phyloP scores from a whole-genome alignment of 2,113 vertebrate genomes.

The Tragulus kanchil region DNA sequence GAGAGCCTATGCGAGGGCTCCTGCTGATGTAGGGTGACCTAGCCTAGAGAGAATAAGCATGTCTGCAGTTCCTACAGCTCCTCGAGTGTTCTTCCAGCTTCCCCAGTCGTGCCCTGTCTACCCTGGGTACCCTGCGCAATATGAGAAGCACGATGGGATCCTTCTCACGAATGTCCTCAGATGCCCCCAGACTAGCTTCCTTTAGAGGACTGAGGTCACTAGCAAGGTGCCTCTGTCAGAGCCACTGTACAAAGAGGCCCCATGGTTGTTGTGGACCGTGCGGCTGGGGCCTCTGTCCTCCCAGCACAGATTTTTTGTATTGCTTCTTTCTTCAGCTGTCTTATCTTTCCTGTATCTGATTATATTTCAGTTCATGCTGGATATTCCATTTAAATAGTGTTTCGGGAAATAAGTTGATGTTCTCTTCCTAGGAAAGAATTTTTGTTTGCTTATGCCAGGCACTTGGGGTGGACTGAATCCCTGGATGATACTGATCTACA shows the following conservation, averaged over 20 bases:
- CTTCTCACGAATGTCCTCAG: background rate
- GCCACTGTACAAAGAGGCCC: background rate
- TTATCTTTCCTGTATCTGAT: background rate
- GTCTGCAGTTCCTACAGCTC: too few relatives aligned
- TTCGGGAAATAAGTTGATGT: slow-evolving; percentile 1
- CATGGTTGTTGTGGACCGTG: background rate
- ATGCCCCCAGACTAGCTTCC: background rate
- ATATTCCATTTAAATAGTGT: background rate
- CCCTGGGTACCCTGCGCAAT: too few relatives aligned
- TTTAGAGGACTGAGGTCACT: background rate
- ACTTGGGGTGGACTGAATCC: background rate
- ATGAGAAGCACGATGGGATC: background rate
- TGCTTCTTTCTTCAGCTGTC: background rate
- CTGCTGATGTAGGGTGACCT: too few relatives aligned
- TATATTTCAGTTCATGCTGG: background rate
- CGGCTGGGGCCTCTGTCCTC: background rate
- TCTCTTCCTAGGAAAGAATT: background rate
- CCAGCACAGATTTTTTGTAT: background rate
- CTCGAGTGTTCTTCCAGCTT: too few relatives aligned
- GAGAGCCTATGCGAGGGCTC: too few relatives aligned
- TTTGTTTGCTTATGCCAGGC: background rate
- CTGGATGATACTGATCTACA: background rate
- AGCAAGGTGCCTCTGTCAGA: background rate
- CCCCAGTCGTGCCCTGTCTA: too few relatives aligned
- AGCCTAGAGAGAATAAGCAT: too few relatives aligned